A percentile compares a stretch with the other conserved stretches of the same genome.
phyloP scores from a whole-genome alignment of 2,797 vertebrate genomes.

The Tapera naevia region DNA sequence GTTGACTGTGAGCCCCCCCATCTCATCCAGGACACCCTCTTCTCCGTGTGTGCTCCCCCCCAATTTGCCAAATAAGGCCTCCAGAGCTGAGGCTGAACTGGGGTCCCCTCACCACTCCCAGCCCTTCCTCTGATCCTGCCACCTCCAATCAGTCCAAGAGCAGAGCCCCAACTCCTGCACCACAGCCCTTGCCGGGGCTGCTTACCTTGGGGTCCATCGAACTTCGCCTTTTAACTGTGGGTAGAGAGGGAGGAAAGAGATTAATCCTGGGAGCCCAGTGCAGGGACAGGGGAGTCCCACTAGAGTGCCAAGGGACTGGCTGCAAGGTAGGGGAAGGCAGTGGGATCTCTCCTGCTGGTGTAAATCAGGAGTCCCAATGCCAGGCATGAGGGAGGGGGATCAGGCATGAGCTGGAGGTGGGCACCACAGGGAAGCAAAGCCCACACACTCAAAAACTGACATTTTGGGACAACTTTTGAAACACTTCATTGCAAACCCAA shows the following conservation, averaged over 20 bases:
- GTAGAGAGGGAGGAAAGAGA: constrained; percentile 37
- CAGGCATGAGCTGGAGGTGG: not conserved
- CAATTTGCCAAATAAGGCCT: not conserved
- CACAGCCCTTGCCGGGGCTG: not conserved
- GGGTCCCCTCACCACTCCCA: not conserved
- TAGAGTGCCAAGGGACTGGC: not conserved
- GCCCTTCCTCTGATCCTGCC: not conserved
- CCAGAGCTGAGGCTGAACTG: not conserved
- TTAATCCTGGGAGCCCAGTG: not conserved
- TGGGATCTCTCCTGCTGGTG: not conserved
- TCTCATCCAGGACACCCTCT: not conserved
- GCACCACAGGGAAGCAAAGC: not conserved
- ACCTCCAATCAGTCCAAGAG: not conserved
- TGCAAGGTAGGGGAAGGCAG: not conserved
- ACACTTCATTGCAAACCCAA: not conserved
- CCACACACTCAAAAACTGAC: not conserved
- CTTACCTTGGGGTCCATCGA: constrained; percentile 96
- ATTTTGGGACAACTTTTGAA: not conserved
- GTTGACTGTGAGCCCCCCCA: accelerated
- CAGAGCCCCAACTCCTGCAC: accelerated
- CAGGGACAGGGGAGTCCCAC: not conserved
- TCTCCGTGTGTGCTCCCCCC: not conserved
- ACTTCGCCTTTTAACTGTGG: constrained; percentile 97
- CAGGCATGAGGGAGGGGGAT: not conserved
- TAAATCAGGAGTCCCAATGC: not conserved